These are phyloP conservation scores for zebrafish (Danio rerio) DNA, from an alignment of 2,113 vertebrate species.

Conservation along the genomic window GRCz12tu NC_133178.1:37544501-37545000, in stretches of 20 bases:
- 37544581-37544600: not conserved
- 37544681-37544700: conserved; percentile 64
- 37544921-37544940: no score
- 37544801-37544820: no score
- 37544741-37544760: conserved; percentile 29
- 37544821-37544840: no score
- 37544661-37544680: conserved; percentile 69
- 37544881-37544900: no score
- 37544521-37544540: not conserved
- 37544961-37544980: no score
- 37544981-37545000: no score
- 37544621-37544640: conserved; percentile 38
- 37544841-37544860: no score
- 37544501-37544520: not conserved
- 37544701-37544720: conserved; percentile 49
- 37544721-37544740: conserved; percentile 62
- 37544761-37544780: not conserved
- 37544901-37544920: no score
- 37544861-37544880: no score
- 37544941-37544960: no score
- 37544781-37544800: not conserved
- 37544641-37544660: conserved; percentile 66
- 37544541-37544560: not conserved
- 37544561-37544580: not conserved
- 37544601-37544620: no score